Evolutionary conservation across 2,113 vertebrate genomes (phyloP), one percentile per base, ranked within the genome.

Genomic region (Xiphophorus couchianus): DNA sequence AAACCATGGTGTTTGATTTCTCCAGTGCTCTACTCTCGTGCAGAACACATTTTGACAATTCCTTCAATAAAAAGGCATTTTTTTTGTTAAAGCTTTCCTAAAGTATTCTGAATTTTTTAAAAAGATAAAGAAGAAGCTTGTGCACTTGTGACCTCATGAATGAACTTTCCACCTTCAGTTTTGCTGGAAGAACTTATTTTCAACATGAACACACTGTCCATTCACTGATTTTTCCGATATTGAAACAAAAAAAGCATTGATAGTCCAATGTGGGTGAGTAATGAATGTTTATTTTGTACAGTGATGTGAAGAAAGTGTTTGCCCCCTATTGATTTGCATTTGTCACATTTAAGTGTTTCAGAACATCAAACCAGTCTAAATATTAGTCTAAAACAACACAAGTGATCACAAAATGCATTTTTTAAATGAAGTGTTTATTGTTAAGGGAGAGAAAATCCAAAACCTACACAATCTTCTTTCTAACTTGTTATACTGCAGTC

Each of bases 281-380:
- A 54, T 44, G n/a, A 68, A 80, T 81, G 60, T 80, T 78, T 81
- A 80, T 74, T 35, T 29, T 76, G 14, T 61, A 62, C 10, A 37
- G 35, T 37, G 35, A 37, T 11, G 35, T 37, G 33, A 35, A 35
- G 33, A 35, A 35, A 35, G 33, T 35, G 35, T 12, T 37, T 12
- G 35, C 35, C 2, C 35, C 35, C 35, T 37, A 37, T 37, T 11
- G 35, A 37, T 37, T 37, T 37, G 35, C 35, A 37, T 12, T 37
- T 37, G 35, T 37, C 35, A 37, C 10, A 37, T 1, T 12, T 37
- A 12, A 37, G 35, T 11, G 35, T 37, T 37, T 37, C 35, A 37
- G 10, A 37, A 37, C 35, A 3, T 37, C 10, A 37, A 37, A 37
- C 2, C 10, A 37, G 35, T 37, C 35, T 12, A 37, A 35, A 37